Evolutionary conservation across 37 sponge, comb jelly and placozoan species (phyloP).

Genomic region (Cliona cf. orientalis): DNA sequence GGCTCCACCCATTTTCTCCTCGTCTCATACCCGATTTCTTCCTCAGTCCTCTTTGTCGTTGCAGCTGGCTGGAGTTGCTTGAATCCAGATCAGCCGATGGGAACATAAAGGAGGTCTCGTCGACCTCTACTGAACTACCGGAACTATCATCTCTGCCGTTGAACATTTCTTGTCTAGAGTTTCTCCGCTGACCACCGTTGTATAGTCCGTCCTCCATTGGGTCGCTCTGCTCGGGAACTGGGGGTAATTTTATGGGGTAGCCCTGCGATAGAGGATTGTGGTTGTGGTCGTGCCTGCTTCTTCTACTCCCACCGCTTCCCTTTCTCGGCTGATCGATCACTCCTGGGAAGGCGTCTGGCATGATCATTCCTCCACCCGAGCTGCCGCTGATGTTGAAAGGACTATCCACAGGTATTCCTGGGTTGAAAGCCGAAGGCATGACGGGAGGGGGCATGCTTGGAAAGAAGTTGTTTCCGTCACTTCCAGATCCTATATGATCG

Average conservation of each 20-base stretch:
- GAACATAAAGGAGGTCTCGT: constrained; percentile 8
- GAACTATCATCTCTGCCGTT: background rate
- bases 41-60: constrained; percentile 9
- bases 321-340: background rate
- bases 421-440: constrained; percentile 19
- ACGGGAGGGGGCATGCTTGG: constrained; percentile 80
- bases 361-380: constrained; percentile 7
- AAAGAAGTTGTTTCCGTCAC: constrained; percentile 51
- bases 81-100: background rate
- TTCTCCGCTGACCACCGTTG: background rate
- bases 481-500: background rate
- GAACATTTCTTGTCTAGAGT: background rate
- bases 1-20: background rate
- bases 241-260: constrained; percentile 22
- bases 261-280: constrained; percentile 30
- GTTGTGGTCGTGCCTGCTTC: constrained; percentile 26
- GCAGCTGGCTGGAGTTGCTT: background rate
- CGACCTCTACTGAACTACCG: background rate
- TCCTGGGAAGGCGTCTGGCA: constrained; percentile 36
- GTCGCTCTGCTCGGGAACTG: constrained; percentile 31
- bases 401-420: constrained; percentile 30
- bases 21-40: constrained; percentile 24
- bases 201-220: constrained; percentile 7
- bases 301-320: background rate
- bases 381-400: constrained; percentile 34